Conservation (phyloP, 2,797 vertebrate genomes). For the Fringilla coelebs region DNA sequence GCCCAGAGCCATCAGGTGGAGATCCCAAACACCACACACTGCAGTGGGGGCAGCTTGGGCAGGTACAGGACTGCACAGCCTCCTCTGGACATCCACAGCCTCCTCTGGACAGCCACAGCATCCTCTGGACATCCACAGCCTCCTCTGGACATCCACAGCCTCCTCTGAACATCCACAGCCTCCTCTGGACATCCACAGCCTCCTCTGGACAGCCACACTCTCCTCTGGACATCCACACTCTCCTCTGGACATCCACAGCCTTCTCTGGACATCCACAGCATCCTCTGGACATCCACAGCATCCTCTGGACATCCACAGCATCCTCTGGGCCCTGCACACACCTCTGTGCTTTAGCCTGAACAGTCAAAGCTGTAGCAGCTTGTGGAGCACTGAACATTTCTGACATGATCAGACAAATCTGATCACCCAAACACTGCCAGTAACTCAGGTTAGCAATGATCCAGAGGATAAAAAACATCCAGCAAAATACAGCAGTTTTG, state of each 20-base stretch:
- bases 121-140: neutral
- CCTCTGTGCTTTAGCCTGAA: neutral
- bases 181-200: neutral
- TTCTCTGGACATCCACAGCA: too few species aligned
- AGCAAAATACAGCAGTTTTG: neutral
- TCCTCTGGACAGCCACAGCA: neutral
- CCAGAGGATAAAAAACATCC: neutral
- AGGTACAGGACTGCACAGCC: neutral
- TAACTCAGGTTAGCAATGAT: neutral
- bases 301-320: neutral
- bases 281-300: too few species aligned
- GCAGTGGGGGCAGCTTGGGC: accelerated
- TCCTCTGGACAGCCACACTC: neutral
- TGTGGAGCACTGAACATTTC: neutral
- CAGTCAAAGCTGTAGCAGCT: neutral
- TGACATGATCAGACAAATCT: neutral
- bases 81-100: too few species aligned
- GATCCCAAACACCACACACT: neutral
- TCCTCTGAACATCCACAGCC: neutral
- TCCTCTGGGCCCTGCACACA: neutral
- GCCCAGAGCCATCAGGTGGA: neutral
- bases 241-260: neutral
- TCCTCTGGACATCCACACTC: neutral
- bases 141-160: neutral
- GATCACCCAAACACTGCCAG: neutral